Base-by-base conservation (phyloP, 2,888 invertebrate species). In the Ametastegia equiseti region DNA sequence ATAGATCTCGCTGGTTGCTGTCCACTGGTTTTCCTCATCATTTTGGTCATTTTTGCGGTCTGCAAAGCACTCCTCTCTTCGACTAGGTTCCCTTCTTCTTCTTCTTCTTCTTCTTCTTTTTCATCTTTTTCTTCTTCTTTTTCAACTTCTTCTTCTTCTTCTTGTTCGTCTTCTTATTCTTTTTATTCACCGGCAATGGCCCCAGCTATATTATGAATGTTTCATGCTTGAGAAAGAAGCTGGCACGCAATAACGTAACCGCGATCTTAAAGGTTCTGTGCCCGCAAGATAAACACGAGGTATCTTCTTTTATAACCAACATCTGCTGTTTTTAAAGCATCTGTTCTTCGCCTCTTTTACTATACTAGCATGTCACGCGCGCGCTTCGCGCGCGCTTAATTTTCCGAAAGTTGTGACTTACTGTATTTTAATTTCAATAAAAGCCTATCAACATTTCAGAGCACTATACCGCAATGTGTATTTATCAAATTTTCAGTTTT, bases 291-390 rank as follows among this genome's bases (percentile, higher is more conserved):
- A 75, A 75, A 75, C 50, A 75, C 75, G 57, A 23, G 33, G 15
- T 5, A 75, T 33, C 75, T 75, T 19, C 57, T 54, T 33, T 75
- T 57, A 54, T 54, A 71, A 11, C 71, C 42, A 75, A 75, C 75
- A 75, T 75, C 75, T 75, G 75, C 71, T 71, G 71, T 45, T 71
- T 69, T 71, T 71, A 45, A 71, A 71, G 45, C 47, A 71, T 47
- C 71, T 67, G 67, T 36, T 36, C n/a, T 39, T 67, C 6, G 13
- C 19, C 19, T 9, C 0, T 23, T 54, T 23, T 54, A 54, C 23
- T 54, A 54, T 23, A 11, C 23, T 54, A 54, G 54, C 7, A 42
- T 54, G 54, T 23, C 54, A 54, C 23, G 54, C 54, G 54, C n/a
- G n/a, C n/a, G n/a, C n/a, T n/a, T n/a, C n/a, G n/a, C n/a, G n/a